Evolutionary conservation across 2,888 invertebrate species (phyloP).

Genomic region (Dendrolimus pini): DNA sequence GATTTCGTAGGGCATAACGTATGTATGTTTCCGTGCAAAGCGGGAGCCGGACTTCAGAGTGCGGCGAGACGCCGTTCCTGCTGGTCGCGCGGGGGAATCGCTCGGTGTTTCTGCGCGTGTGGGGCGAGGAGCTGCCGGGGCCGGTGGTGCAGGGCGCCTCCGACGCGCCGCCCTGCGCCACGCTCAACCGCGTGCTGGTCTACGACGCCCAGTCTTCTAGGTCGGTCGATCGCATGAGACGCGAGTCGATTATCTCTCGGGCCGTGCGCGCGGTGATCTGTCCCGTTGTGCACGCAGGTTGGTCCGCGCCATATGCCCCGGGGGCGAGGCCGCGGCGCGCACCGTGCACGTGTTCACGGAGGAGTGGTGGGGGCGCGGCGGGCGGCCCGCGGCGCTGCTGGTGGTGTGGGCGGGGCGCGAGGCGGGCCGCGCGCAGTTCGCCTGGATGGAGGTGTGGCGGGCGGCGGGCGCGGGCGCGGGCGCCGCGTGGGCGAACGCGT

Average conservation of each 20-base stretch:
- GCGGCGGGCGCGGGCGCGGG: conserved; percentile 20
- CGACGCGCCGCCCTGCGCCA: conserved; percentile 83
- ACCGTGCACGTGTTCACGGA: conserved; percentile 88
- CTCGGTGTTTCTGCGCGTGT: conserved; percentile 87
- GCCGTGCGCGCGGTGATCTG: not conserved
- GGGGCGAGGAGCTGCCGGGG: conserved; percentile 86
- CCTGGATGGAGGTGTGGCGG: conserved; percentile 78
- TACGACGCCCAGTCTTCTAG: conserved; percentile 84
- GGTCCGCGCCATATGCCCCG: conserved; percentile 4
- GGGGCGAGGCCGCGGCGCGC: conserved; percentile 72
- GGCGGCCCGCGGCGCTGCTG: conserved; percentile 85
- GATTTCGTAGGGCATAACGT: not conserved
- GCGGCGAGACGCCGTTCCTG: conserved; percentile 87
- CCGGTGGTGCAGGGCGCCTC: conserved; percentile 78
- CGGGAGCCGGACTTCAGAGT: conserved; percentile 63
- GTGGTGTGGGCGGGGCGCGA: conserved; percentile 91
- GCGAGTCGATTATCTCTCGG: not conserved
- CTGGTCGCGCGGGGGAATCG: conserved; percentile 87
- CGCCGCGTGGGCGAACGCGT: conserved; percentile 30
- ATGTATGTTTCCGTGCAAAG: conserved; percentile 12
- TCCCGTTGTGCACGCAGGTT: conserved; percentile 1
- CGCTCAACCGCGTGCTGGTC: conserved; percentile 86
- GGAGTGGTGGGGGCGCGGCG: conserved; percentile 81
- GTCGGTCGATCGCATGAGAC: conserved; percentile 17
- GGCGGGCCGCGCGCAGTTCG: conserved; percentile 85